These are phyloP conservation scores for Brachionus koreanus DNA, from an alignment of 1,140 invertebrate genomes.

Conservation along the genomic window DNA sequence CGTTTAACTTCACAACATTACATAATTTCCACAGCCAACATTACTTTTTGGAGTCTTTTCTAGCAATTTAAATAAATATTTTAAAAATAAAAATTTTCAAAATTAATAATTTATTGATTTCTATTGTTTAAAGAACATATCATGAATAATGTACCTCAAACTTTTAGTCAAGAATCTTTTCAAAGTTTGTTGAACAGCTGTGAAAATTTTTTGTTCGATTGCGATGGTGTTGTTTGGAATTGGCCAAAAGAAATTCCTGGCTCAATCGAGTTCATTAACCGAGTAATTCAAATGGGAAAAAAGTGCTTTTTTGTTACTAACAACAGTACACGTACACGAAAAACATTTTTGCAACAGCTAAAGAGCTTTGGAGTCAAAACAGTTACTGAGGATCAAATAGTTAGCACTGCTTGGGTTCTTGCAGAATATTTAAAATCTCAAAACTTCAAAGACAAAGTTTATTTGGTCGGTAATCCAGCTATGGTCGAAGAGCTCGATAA, in stretches of 20 bases:
- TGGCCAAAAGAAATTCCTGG: conserved; percentile 67
- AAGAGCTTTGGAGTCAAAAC: conserved; percentile 67
- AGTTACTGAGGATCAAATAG: conserved; percentile 67
- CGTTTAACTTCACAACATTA: neutral
- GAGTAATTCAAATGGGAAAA: conserved; percentile 67
- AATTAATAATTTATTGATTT: neutral
- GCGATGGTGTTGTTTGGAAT: conserved; percentile 75
- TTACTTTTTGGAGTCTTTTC: neutral
- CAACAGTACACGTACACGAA: conserved; percentile 80
- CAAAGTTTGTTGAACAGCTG: neutral
- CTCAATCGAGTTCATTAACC: conserved; percentile 69
- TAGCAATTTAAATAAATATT: too few relatives aligned
- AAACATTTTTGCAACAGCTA: conserved; percentile 74
- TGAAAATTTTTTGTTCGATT: conserved; percentile 41
- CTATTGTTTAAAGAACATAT: neutral
- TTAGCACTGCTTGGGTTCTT: conserved; percentile 76
- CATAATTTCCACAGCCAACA: neutral
- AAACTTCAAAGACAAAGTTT: conserved; percentile 75
- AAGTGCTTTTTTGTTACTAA: conserved; percentile 86
- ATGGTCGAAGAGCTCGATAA: conserved; percentile 73
- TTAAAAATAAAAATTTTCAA: neutral
- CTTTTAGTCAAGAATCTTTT: neutral
- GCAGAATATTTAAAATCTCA: conserved; percentile 72
- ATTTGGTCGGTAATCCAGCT: conserved; percentile 74
- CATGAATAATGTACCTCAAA: neutral